Evolutionary conservation across 2,888 invertebrate genomes (phyloP), one percentile per base, ranked within the genome.

Genomic region (Aphidoletes aphidimyza): DNA sequence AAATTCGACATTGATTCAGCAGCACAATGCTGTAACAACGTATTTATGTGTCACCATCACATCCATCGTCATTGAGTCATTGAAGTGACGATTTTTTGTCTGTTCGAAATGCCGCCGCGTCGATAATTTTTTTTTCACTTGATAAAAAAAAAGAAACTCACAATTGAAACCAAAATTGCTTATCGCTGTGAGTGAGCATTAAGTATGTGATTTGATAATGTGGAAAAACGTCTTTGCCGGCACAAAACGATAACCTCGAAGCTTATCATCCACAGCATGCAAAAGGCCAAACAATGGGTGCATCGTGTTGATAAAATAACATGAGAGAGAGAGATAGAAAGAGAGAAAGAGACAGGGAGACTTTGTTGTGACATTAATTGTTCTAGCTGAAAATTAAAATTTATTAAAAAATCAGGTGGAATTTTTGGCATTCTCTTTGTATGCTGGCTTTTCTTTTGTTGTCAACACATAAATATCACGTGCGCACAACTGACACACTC

Each of bases 151-250:
- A 30, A 30, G 5, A 14, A 34, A 69, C 17, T 69, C 11, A 42
- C 14, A 34, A 30, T 30, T 26, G 54, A 6, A 26, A 54, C 22
- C 9, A 69, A 17, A 1, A 0, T 30, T 17, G 69, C 69, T 69
- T 34, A 34, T 34, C 26, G 34, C 1, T 30, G 30, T 0, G 30
- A 30, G 5, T n/a, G 69, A 69, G 14, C 69, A 69, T n/a, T n/a
- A n/a, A n/a, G n/a, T n/a, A n/a, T 69, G 69, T 30, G 69, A 69
- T 26, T n/a, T 69, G 69, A 69, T 69, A 69, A 30, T 69, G 30
- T 69, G 14, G 2, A 69, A 69, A 14, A 11, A 22, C 69, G 17
- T 69, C 69, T 11, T 69, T 69, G n/a, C n/a, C 30, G 69, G 69
- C 14, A 30, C 69, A 30, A n/a, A n/a, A 69, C 30, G 69, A 69